phyloP scores from a whole-genome alignment of 2,888 invertebrate species.

The Horisme vitalbata region DNA sequence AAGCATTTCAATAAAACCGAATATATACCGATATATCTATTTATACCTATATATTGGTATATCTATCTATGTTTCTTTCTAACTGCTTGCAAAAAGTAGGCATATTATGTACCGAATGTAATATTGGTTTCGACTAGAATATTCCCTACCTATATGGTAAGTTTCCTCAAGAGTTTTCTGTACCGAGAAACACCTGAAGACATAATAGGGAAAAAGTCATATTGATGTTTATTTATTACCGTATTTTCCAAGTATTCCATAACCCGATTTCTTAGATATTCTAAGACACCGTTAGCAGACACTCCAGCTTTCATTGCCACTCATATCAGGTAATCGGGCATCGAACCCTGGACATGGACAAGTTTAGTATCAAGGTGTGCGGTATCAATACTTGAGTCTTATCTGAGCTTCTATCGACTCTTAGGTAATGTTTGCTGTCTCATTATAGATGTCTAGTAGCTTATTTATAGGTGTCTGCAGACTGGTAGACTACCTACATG shows the following conservation, averaged over 20 bases:
- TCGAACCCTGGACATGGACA: constrained; percentile 63
- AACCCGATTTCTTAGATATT: neutral
- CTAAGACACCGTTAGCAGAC: constrained; percentile 9
- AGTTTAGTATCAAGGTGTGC: constrained; percentile 77
- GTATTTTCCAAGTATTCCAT: neutral
- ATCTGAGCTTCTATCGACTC: constrained; percentile 22
- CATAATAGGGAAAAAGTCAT: too few species aligned
- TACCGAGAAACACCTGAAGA: too few species aligned
- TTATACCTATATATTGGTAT: too few species aligned
- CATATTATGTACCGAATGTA: too few species aligned
- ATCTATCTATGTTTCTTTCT: too few species aligned
- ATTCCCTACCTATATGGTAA: too few species aligned
- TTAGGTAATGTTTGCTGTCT: constrained; percentile 30
- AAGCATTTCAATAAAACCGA: too few species aligned
- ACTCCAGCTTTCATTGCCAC: constrained; percentile 64
- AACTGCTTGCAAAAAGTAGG: too few species aligned
- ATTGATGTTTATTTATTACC: neutral
- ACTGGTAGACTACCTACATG: neutral
- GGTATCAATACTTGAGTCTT: constrained; percentile 33
- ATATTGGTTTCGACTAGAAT: too few species aligned
- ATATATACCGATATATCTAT: neutral
- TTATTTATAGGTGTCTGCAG: neutral
- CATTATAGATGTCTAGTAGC: constrained; percentile 14
- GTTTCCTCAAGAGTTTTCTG: too few species aligned
- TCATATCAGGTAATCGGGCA: constrained; percentile 56